phyloP scores from a whole-genome alignment of 2,888 invertebrate species.

The Xestobium rufovillosum region DNA sequence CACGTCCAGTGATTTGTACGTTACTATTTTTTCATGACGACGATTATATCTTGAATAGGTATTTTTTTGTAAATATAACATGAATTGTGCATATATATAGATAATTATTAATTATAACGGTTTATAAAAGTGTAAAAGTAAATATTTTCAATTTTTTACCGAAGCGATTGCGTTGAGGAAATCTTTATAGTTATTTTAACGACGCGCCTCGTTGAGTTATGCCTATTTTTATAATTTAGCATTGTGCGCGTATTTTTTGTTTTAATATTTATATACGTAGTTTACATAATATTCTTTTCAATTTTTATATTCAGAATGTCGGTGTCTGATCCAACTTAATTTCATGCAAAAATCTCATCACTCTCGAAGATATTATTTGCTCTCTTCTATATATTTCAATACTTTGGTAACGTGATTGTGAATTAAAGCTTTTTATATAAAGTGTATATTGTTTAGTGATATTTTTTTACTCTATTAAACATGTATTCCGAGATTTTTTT shows the following conservation, averaged over 20 bases:
- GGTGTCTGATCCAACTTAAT: constrained; percentile 32
- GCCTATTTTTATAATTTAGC: constrained; percentile 30
- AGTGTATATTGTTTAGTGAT: constrained; percentile 43
- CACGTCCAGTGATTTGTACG: constrained; percentile 43
- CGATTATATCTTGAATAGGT: constrained; percentile 39
- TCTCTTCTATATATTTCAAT: constrained; percentile 34
- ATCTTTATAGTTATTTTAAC: constrained; percentile 32
- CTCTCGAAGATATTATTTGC: too few species aligned
- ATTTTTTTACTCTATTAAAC: constrained; percentile 45
- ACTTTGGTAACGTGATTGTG: constrained; percentile 43
- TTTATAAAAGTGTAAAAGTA: constrained; percentile 40
- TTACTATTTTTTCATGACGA: constrained; percentile 34
- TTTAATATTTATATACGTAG: too few species aligned
- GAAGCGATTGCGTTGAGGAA: constrained; percentile 37
- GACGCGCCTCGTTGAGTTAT: constrained; percentile 32
- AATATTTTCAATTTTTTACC: constrained; percentile 36
- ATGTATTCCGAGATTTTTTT: constrained; percentile 42
- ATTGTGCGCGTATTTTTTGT: constrained; percentile 21
- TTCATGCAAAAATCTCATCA: constrained; percentile 25
- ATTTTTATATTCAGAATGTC: constrained; percentile 34
- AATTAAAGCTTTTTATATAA: constrained; percentile 43
- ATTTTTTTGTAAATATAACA: constrained; percentile 44
- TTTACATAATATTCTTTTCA: too few species aligned
- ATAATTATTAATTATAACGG: constrained; percentile 41
- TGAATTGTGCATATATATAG: constrained; percentile 45